phyloP scores from a whole-genome alignment of 2,113 vertebrate genomes.

The Verasper variegatus region DNA sequence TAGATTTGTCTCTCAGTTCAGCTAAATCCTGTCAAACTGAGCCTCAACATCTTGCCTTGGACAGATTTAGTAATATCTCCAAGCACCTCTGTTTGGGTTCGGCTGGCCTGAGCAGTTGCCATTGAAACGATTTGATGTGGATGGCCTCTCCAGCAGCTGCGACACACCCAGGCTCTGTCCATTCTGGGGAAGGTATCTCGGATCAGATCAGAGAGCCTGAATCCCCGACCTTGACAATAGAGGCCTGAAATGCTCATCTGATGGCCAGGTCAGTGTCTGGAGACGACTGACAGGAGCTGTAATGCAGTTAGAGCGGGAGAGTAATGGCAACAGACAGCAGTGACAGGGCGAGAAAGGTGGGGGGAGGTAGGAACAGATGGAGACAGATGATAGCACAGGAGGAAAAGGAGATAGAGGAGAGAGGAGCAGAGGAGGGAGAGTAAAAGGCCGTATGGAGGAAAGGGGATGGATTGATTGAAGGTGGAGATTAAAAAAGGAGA shows the following conservation, averaged over 20 bases:
- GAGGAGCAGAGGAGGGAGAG: slow-evolving; percentile 27
- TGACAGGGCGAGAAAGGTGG: slow-evolving; percentile 64
- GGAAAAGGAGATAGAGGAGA: slow-evolving; percentile 46
- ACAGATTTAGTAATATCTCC: neutral
- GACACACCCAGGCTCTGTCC: slow-evolving; percentile 7
- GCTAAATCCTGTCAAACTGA: no score
- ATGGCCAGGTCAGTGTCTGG: slow-evolving; percentile 52
- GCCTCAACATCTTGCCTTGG: neutral
- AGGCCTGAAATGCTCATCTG: slow-evolving; percentile 48
- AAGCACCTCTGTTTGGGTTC: neutral
- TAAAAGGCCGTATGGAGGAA: slow-evolving; percentile 17
- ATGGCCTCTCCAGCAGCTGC: slow-evolving; percentile 9
- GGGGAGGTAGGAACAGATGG: slow-evolving; percentile 64
- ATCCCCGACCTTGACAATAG: slow-evolving; percentile 54
- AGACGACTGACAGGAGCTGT: slow-evolving; percentile 61
- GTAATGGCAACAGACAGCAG: slow-evolving; percentile 71
- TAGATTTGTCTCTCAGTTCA: neutral
- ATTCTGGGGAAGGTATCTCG: slow-evolving; percentile 9
- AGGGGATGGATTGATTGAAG: slow-evolving; percentile 28
- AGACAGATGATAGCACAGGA: slow-evolving; percentile 70
- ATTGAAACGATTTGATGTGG: neutral
- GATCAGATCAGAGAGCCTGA: slow-evolving; percentile 45
- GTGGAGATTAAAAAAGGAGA: slow-evolving; percentile 18
- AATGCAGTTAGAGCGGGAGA: slow-evolving; percentile 69
- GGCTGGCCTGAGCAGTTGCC: neutral